Base-by-base conservation (phyloP, 2,888 invertebrate species). In the Oxycera nigricornis region DNA sequence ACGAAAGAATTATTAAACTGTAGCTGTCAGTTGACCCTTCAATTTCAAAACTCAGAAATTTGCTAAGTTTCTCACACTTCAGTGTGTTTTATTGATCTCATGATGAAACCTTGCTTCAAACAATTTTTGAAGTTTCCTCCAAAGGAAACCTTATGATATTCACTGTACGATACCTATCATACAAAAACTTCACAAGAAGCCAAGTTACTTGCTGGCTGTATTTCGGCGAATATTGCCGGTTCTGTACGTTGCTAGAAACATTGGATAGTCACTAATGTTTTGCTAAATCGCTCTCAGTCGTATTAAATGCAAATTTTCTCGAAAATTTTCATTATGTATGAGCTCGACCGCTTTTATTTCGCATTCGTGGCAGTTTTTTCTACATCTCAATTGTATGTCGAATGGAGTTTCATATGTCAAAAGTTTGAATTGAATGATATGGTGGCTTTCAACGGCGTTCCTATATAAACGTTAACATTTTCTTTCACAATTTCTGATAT, bases 221-320 rank as follows among this genome's bases (percentile, higher is more conserved):
- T 55, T 52, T 50, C 55, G 55, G 55, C 55, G 22, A 52, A 52
- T 52, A 52, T 31, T 31, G 30, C 70, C 41, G 7, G 39, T 41
- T 24, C 65, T 11, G 52, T 31, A 35, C 52, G 20, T 65, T 41
- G 39, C 35, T 70, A 31, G 55, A 31, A 55, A 55, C 70, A 55
- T 31, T 70, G 70, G 55, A 70, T 55, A 55, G 52, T 31, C 35
- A 52, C 70, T 62, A 50, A 62, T 73, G 62, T 73, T 73, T 65
- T 65, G 73, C 65, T 52, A 67, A 73, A 73, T 73, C 65, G 73
- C 55, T 52, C 65, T 57, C 65, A 73, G 65, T 35, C 73, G 67
- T 73, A 73, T 73, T 73, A 73, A 73, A 73, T 73, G 73, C 73
- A 73, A 73, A 73, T 73, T 73, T 73, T 65, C 30, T 70, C 55